Base-by-base conservation (phyloP, 2,888 invertebrate species). In the Hydraecia micacea region DNA sequence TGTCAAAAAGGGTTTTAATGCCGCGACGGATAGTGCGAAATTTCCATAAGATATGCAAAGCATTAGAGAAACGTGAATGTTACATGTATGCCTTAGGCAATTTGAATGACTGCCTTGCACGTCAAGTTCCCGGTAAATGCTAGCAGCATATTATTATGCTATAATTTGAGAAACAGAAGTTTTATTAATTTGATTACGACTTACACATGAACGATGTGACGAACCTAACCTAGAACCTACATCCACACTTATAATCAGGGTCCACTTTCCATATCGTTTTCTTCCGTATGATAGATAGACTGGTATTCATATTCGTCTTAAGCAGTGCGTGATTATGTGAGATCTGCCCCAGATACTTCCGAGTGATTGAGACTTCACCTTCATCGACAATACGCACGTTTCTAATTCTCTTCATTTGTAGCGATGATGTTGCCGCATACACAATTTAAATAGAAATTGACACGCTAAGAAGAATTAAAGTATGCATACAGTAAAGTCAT, bases 311-410 rank as follows among this genome's bases (percentile, higher is more conserved):
- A 66, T 46, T 63, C 75, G 58, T 52, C 67, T 65, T 36, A 55
- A 32, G 28, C 42, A 66, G 67, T 71, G 81, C 70, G 70, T 71
- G 52, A 36, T 75, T 75, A 75, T 83, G 71, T 60, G 46, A 75
- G 62, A 85, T 74, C 55, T 83, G 82, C 49, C 63, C 75, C 58
- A 72, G 69, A 85, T 75, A 72, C 55, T 71, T 39, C n/a, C 13
- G 13, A 85, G 55, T 74, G 39, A 85, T 85, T 69, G 46, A 55
- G 36, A 71, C 42, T 63, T 72, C 32, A 73, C 60, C 69, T 46
- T 58, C 67, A 67, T 75, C 28, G 36, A 72, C 60, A 52, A 71
- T 49, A 71, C 42, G 36, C 39, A 83, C 58, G 36, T 67, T 60
- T 66, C 32, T 60, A 58, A 49, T 63, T 66, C 13, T 77, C 21